These are phyloP conservation scores for Acronicta psi DNA, from an alignment of 2,888 invertebrate genomes.

Conservation along the genomic window DNA sequence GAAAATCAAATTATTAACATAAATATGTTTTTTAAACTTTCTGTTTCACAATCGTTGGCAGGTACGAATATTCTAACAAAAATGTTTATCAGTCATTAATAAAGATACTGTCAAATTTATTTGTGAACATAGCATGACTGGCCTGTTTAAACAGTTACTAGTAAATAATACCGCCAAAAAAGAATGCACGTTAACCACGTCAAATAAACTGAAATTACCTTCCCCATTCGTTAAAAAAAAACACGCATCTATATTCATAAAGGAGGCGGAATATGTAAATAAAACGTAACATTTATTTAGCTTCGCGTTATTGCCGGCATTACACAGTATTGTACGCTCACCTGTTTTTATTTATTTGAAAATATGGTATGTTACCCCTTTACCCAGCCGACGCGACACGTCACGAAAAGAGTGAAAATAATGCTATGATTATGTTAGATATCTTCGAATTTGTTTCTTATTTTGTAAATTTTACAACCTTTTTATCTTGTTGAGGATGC, in stretches of 20 bases:
- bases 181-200: constrained; percentile 5
- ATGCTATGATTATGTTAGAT: neutral
- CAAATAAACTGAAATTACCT: constrained; percentile 22
- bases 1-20: too few relatives aligned
- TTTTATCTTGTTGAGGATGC: too few relatives aligned
- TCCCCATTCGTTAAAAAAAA: constrained; percentile 20
- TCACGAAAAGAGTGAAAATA: constrained; percentile 7
- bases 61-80: too few relatives aligned
- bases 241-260: constrained; percentile 44
- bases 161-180: neutral
- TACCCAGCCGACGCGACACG: neutral
- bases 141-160: neutral
- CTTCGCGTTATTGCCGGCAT: constrained; percentile 42
- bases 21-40: too few relatives aligned
- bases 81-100: too few relatives aligned
- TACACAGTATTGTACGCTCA: constrained; percentile 37
- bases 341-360: constrained; percentile 42
- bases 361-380: constrained; percentile 28
- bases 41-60: too few relatives aligned
- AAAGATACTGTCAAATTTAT: neutral
- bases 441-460: neutral
- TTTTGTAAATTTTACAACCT: neutral
- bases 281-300: constrained; percentile 47
- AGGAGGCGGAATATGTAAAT: constrained; percentile 38
- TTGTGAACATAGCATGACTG: neutral